Evolutionary conservation across 2,797 vertebrate genomes (phyloP).

Genomic region (Gambusia yucatana): DNA sequence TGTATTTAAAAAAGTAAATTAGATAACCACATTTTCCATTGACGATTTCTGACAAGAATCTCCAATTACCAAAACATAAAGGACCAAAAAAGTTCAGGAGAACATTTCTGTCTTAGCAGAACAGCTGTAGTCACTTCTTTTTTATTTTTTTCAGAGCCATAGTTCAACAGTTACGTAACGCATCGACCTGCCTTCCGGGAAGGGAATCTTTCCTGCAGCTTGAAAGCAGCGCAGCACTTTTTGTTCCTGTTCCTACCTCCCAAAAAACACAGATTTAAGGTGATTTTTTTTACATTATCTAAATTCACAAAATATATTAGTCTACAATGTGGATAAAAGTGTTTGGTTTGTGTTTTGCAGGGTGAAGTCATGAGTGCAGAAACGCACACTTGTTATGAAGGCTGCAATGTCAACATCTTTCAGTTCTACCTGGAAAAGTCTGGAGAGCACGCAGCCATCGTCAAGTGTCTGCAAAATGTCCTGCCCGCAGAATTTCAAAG

Average conservation of each 20-base stretch:
- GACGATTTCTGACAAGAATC: not conserved
- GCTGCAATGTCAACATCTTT: slow-evolving; percentile 72
- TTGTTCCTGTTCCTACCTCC: too few species aligned
- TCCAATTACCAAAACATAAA: not conserved
- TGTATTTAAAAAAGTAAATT: not conserved
- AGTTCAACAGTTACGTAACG: slow-evolving; percentile 22
- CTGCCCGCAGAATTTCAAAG: slow-evolving; percentile 81
- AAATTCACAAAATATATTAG: not conserved
- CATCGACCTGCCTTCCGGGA: not conserved
- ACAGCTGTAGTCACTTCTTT: not conserved
- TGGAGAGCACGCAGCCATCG: slow-evolving; percentile 82
- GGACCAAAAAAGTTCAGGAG: not conserved
- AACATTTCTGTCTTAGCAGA: not conserved
- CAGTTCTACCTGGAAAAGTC: slow-evolving; percentile 82
- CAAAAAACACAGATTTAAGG: not conserved
- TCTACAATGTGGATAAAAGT: not conserved
- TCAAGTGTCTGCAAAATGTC: slow-evolving; percentile 68
- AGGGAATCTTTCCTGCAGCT: not conserved
- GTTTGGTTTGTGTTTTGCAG: slow-evolving; percentile 24
- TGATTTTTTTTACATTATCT: not conserved
- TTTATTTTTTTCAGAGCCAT: not conserved
- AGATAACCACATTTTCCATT: not conserved
- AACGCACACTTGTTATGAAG: slow-evolving; percentile 70
- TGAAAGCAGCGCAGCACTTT: not conserved
- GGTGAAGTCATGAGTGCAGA: slow-evolving; percentile 73